phyloP scores from a whole-genome alignment of 2,113 vertebrate species.

The Archocentrus centrarchus region DNA sequence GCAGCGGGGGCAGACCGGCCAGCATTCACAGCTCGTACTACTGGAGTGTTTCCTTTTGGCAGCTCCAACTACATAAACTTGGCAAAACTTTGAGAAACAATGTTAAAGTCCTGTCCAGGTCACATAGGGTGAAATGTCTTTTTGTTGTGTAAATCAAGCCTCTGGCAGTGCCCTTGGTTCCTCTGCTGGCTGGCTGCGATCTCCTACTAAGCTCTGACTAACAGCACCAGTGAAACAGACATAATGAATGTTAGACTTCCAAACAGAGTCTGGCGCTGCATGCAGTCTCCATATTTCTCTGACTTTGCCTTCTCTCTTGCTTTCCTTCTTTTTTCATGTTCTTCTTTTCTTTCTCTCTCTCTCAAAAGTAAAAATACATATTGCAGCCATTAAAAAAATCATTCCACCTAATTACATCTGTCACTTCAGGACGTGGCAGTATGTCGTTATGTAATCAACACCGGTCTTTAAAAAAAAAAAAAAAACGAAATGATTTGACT shows the following conservation, averaged over 20 bases:
- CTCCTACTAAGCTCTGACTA: slow-evolving; percentile 59
- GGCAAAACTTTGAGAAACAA: slow-evolving; percentile 57
- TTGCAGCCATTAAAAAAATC: slow-evolving; percentile 9
- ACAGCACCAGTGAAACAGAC: slow-evolving; percentile 51
- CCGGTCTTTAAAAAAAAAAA: slow-evolving; percentile 27
- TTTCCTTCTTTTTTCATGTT: background rate
- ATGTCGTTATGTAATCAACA: slow-evolving; percentile 25
- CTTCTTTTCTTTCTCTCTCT: background rate
- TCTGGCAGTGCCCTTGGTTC: slow-evolving; percentile 56
- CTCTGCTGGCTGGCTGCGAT: slow-evolving; percentile 52
- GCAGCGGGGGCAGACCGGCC: background rate
- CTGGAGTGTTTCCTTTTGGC: slow-evolving; percentile 40
- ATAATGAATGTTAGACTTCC: slow-evolving; percentile 68
- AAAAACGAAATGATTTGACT: slow-evolving; percentile 30
- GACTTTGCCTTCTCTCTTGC: slow-evolving; percentile 11
- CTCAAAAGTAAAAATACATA: slow-evolving; percentile 17
- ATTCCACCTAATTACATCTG: slow-evolving; percentile 41
- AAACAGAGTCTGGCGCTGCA: slow-evolving; percentile 43
- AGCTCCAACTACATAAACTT: slow-evolving; percentile 38
- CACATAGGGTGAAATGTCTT: slow-evolving; percentile 53
- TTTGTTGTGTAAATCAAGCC: slow-evolving; percentile 68
- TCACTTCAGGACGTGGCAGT: slow-evolving; percentile 24
- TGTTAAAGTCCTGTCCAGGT: slow-evolving; percentile 47
- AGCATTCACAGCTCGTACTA: slow-evolving; percentile 20
- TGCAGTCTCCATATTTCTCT: slow-evolving; percentile 53